These are phyloP conservation scores for Emmelina monodactyla DNA, from an alignment of 2,888 invertebrate genomes.

Conservation along the genomic window DNA sequence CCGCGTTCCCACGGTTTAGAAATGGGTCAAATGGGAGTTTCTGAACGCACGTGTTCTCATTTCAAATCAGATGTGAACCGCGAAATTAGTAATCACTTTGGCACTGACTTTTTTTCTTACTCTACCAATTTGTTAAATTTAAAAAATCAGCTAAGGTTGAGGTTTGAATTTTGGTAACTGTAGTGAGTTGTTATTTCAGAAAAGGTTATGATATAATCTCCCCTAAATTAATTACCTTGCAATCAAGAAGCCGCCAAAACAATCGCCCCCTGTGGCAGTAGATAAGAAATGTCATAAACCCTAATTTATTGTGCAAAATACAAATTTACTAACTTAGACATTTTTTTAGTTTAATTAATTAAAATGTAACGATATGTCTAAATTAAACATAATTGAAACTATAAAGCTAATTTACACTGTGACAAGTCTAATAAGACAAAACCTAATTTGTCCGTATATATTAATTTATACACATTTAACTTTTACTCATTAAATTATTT, in stretches of 20 bases:
- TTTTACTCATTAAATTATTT: neutral
- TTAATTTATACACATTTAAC: neutral
- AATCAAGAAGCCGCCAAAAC: too few relatives aligned
- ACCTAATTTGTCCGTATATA: neutral
- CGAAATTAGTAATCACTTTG: too few relatives aligned
- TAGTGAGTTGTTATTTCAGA: neutral
- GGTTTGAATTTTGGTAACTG: neutral
- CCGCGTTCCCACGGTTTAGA: conserved; percentile 37
- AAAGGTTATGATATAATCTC: neutral
- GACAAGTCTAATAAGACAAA: neutral
- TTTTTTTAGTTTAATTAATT: too few relatives aligned
- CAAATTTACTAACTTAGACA: neutral
- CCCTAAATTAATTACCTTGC: too few relatives aligned
- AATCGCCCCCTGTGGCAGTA: too few relatives aligned
- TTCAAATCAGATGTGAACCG: conserved; percentile 22
- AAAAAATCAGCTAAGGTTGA: too few relatives aligned
- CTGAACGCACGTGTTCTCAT: conserved; percentile 30
- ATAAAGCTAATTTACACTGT: neutral
- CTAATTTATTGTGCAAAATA: neutral
- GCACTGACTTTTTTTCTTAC: too few relatives aligned
- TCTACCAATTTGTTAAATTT: conserved; percentile 21
- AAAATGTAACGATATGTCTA: neutral
- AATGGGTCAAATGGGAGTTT: conserved; percentile 22
- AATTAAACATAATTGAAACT: neutral
- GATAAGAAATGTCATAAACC: too few relatives aligned